A percentile compares a stretch with the other conserved stretches of the same genome.
These are phyloP conservation scores for Rhineura floridana DNA, from an alignment of 2,113 vertebrate genomes.

Conservation along the genomic window DNA sequence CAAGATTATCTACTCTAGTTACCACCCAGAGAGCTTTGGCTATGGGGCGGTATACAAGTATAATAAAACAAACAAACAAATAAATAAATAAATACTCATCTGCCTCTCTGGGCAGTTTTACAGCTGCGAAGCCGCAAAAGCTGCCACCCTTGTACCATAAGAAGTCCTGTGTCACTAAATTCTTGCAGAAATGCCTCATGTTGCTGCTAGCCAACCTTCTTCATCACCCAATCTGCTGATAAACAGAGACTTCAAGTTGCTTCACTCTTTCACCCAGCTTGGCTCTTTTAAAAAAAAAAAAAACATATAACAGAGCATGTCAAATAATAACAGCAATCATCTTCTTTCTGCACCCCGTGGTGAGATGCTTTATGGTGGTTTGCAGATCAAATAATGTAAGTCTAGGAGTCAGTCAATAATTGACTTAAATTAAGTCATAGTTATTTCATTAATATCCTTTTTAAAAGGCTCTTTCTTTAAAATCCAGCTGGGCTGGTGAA, in stretches of 20 bases:
- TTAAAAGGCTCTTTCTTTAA: constrained; percentile 37
- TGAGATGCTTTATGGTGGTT: background rate
- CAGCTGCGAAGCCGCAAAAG: background rate
- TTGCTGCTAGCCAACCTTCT: background rate
- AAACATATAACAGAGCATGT: background rate
- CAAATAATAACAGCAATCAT: constrained; percentile 9
- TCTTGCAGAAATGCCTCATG: background rate
- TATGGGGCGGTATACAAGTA: too few relatives aligned
- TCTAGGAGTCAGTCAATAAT: constrained; percentile 41
- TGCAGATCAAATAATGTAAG: background rate
- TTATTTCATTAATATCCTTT: constrained; percentile 37
- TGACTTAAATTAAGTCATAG: constrained; percentile 59
- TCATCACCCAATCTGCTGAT: background rate
- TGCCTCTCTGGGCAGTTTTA: background rate
- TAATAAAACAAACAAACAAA: too few relatives aligned
- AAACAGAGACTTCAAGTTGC: background rate
- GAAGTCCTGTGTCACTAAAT: background rate
- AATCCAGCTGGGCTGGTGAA: constrained; percentile 1
- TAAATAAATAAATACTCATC: too few relatives aligned
- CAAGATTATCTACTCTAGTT: too few relatives aligned
- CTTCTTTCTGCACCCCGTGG: background rate
- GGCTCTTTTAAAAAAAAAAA: background rate
- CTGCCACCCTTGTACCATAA: background rate
- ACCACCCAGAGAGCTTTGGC: too few relatives aligned
- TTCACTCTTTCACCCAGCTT: background rate